phyloP scores from a whole-genome alignment of 2,797 vertebrate species.

The Lophius americanus region DNA sequence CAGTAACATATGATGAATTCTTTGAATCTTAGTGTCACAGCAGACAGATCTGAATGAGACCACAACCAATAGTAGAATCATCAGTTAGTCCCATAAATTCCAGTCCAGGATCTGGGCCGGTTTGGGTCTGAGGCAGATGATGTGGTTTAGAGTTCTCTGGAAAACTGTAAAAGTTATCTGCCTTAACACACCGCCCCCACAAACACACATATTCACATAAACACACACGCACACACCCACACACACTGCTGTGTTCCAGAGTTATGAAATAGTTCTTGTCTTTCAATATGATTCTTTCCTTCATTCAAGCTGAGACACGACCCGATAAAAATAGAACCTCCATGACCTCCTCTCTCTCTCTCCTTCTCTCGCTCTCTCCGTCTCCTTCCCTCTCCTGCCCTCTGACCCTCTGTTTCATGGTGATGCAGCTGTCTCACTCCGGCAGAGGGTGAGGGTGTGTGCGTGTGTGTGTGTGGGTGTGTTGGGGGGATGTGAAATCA shows the following conservation, averaged over 20 bases:
- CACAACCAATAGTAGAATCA: conserved; percentile 34
- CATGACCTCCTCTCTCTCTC: conserved; percentile 42
- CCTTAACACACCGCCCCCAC: neutral
- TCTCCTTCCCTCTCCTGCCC: conserved; percentile 4
- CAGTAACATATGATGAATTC: neutral
- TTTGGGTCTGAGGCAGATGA: conserved; percentile 33
- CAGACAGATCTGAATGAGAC: conserved; percentile 37
- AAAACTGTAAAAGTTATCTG: too few species aligned
- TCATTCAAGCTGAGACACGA: conserved; percentile 49
- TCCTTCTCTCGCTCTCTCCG: neutral
- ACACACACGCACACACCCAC: conserved; percentile 11
- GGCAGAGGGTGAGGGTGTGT: too few species aligned
- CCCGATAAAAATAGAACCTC: conserved; percentile 65
- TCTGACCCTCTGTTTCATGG: neutral
- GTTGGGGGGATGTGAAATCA: too few species aligned
- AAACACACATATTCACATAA: conserved; percentile 11
- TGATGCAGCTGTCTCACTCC: neutral
- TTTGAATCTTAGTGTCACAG: neutral
- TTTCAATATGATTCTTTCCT: conserved; percentile 39
- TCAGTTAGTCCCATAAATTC: conserved; percentile 23
- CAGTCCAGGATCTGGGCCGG: conserved; percentile 9
- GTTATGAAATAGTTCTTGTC: conserved; percentile 50
- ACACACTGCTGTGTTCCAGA: conserved; percentile 29
- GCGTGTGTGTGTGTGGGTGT: too few species aligned
- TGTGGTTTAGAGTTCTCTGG: conserved; percentile 9